Conservation (phyloP, 2,888 invertebrate genomes). For the Tridacna gigas region DNA sequence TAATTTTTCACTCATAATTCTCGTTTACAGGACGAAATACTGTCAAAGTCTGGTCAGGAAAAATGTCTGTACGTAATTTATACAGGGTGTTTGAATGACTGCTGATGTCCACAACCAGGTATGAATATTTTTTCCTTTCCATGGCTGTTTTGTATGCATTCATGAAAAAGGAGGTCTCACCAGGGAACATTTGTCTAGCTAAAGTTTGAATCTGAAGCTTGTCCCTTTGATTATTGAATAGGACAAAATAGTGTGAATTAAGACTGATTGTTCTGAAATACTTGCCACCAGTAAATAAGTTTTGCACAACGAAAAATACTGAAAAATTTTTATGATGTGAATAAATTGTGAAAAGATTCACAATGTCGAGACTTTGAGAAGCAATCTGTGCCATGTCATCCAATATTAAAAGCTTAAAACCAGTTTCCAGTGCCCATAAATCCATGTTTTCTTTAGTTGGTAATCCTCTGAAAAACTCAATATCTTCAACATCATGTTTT, state of each 20-base stretch:
- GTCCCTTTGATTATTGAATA: conserved; percentile 55
- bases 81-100: conserved; percentile 40
- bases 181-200: conserved; percentile 60
- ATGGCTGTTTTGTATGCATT: conserved; percentile 50
- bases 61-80: conserved; percentile 41
- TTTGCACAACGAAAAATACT: conserved; percentile 58
- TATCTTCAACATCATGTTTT: conserved; percentile 29
- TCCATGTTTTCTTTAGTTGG: conserved; percentile 54
- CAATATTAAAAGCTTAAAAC: conserved; percentile 49
- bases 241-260: conserved; percentile 62
- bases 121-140: conserved; percentile 41
- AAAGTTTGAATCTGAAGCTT: conserved; percentile 58
- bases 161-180: conserved; percentile 55
- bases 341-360: conserved; percentile 46
- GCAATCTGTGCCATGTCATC: conserved; percentile 59
- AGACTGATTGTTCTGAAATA: conserved; percentile 58
- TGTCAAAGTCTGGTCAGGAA: conserved; percentile 36
- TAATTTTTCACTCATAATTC: conserved; percentile 35
- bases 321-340: conserved; percentile 58
- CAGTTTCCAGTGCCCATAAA: conserved; percentile 43
- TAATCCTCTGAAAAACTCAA: conserved; percentile 50
- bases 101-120: conserved; percentile 49
- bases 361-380: conserved; percentile 49
- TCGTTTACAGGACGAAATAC: conserved; percentile 50
- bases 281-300: conserved; percentile 60